These are phyloP conservation scores for Hippocampus abdominalis DNA, from an alignment of 2,113 vertebrate species.

Conservation along the genomic window DNA sequence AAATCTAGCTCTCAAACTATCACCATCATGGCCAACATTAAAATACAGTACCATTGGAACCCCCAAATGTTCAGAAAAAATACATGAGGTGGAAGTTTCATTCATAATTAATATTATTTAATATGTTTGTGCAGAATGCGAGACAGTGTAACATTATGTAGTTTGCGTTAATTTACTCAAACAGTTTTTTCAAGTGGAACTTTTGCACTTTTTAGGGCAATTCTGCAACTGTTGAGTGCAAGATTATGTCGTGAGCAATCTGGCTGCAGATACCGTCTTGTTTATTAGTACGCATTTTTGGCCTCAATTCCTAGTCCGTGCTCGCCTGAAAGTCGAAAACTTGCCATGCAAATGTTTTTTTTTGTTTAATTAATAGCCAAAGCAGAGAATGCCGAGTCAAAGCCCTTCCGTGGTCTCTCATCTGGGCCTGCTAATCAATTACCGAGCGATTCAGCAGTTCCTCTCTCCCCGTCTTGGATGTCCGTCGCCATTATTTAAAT, in stretches of 20 bases:
- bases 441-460: constrained; percentile 54
- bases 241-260: constrained; percentile 16
- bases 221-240: constrained; percentile 38
- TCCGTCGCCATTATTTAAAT: constrained; percentile 54
- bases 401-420: constrained; percentile 30
- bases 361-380: constrained; percentile 5
- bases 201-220: constrained; percentile 33
- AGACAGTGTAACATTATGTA: too few relatives aligned
- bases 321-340: constrained; percentile 32
- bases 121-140: too few relatives aligned
- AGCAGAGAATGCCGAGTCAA: constrained; percentile 16
- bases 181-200: constrained; percentile 33
- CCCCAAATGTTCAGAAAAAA: too few relatives aligned
- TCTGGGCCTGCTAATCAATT: constrained; percentile 49
- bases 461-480: constrained; percentile 46
- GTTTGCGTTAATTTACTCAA: too few relatives aligned
- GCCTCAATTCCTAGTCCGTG: constrained; percentile 8
- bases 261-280: constrained; percentile 12
- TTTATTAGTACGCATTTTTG: background rate
- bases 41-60: too few relatives aligned
- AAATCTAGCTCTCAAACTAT: too few relatives aligned
- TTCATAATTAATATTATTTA: too few relatives aligned
- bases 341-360: constrained; percentile 25
- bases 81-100: too few relatives aligned
- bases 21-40: too few relatives aligned